Evolutionary conservation across 1,140 invertebrate species (phyloP), one percentile per base, ranked within the genome.

Genomic region (Diuraphis noxia): DNA sequence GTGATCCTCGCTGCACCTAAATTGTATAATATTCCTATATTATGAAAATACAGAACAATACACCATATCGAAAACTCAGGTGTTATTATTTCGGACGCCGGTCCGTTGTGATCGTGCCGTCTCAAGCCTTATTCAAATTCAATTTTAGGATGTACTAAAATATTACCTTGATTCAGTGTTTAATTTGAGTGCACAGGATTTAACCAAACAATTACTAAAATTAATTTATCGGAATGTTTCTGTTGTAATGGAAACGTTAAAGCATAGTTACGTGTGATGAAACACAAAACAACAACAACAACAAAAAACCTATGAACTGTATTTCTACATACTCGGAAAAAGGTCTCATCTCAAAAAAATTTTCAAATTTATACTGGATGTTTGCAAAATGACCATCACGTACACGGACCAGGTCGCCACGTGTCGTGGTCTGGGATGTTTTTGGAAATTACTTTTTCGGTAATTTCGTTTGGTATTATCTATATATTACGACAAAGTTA

Each of bases 371-470:
- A 49, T 56, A 25, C 56, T n/a, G 86, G 46, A n/a, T 36, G 72
- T 82, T 40, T 88, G 63, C 82, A 92, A 41, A 87, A 94, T 94
- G 94, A 94, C 94, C 23, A 93, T 94, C 30, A 93, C 94, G 25
- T 94, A 94, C 93, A 94, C 94, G 49, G 93, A 93, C 34, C 93
- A 94, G 92, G 94, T 94, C 41, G 94, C 94, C 23, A 94, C 94
- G 30, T 93, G 93, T 90, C 92, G 92, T 23, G 93, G 93, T 5
- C 93, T 94, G 88, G 93, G 94, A 30, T 94, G 93, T 90, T 94
- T 94, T 92, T 94, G 93, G 93, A 94, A 94, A 92, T 92, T 94
- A 77, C 92, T 93, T 79, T 94, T 94, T 93, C 92, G 92, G 36
- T 92, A 95, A 46, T 46, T 92, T 34, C 40, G n/a, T 46, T 84